Evolutionary conservation across 2,113 vertebrate genomes (phyloP).

Genomic region (Benthochromis sp.): DNA sequence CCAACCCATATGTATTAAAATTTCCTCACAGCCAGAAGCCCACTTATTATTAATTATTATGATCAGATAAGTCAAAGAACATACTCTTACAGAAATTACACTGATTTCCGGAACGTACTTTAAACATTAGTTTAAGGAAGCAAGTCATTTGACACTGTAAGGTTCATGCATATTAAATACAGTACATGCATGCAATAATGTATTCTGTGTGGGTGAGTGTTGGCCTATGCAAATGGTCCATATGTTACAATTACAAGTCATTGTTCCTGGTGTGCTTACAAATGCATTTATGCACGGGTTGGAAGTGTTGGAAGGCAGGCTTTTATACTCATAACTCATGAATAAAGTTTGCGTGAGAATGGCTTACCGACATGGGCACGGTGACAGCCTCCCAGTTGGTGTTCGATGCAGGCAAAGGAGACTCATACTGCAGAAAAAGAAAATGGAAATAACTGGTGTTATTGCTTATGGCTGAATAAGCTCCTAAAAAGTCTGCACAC

Average conservation of each 20-base stretch:
- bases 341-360: not conserved
- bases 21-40: not conserved
- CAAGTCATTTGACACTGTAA: conserved; percentile 18
- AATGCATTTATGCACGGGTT: not conserved
- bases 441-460: not conserved
- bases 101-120: not conserved
- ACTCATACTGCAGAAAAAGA: conserved; percentile 12
- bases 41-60: conserved; percentile 38
- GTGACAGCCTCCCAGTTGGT: conserved; percentile 56
- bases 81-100: not conserved
- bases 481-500: not conserved
- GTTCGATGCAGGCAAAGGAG: conserved; percentile 25
- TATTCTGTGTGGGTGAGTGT: not conserved
- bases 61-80: conserved; percentile 10
- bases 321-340: not conserved
- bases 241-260: not conserved
- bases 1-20: conserved; percentile 18
- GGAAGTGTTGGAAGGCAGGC: not conserved
- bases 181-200: not conserved
- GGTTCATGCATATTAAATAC: conserved; percentile 14
- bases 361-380: conserved; percentile 40
- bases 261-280: not conserved
- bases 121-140: conserved; percentile 24
- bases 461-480: not conserved
- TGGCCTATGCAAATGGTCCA: not conserved